Conservation (phyloP, 2,797 vertebrate species). For the Rhinoraja longicauda region DNA sequence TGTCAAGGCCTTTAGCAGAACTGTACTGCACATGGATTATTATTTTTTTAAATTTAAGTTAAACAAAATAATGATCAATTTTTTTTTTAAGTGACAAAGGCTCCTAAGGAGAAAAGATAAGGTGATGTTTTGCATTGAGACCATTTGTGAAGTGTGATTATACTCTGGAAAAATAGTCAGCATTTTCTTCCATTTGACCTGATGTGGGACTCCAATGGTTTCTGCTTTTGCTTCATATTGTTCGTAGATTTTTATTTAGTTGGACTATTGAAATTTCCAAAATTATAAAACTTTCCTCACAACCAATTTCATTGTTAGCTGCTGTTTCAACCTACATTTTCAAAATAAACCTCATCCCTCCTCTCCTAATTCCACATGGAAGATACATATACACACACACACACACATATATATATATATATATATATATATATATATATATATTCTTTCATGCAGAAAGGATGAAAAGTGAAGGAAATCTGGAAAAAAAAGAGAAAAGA, state of each 20-base stretch:
- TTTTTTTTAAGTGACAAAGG: not conserved
- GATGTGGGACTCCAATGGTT: not conserved
- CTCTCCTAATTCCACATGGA: not conserved
- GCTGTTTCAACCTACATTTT: not conserved
- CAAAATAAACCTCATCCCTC: not conserved
- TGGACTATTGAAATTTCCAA: not conserved
- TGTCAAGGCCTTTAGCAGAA: not conserved
- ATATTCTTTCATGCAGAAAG: not conserved
- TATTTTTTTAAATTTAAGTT: not conserved
- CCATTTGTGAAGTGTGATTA: not conserved
- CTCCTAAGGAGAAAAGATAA: not conserved
- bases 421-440: no score
- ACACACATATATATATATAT: no score
- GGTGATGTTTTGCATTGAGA: not conserved
- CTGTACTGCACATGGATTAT: not conserved
- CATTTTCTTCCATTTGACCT: constrained; percentile 3
- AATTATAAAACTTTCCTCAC: constrained; percentile 12
- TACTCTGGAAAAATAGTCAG: not conserved
- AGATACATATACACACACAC: no score
- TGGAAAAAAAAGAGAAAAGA: not conserved
- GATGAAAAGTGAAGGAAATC: constrained; percentile 26
- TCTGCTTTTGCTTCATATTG: not conserved
- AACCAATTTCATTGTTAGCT: not conserved
- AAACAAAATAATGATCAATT: not conserved
- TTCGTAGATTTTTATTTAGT: not conserved